Evolutionary conservation across 2,888 invertebrate species (phyloP).

Genomic region (Reticulitermes lucifugus): DNA sequence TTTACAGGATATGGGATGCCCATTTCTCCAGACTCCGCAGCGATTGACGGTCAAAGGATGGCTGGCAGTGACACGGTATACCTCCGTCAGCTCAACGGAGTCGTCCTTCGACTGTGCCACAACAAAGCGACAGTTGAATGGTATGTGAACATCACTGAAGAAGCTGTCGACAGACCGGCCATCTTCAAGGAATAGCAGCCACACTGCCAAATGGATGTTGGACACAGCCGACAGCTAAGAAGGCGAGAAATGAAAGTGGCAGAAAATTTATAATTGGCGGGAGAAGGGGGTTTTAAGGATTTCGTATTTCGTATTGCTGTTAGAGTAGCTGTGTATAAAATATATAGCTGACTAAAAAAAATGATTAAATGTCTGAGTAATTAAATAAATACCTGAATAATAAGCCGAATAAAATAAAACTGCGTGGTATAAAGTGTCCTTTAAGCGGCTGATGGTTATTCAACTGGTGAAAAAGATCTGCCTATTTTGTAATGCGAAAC

Average conservation of each 20-base stretch:
- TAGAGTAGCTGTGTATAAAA: no score
- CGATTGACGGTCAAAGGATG: neutral
- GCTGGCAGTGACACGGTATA: neutral
- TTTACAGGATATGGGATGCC: neutral
- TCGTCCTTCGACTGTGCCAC: neutral
- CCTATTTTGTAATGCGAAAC: no score
- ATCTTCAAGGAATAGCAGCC: constrained; percentile 10
- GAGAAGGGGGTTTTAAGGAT: neutral
- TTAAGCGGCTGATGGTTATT: no score
- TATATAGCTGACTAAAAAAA: no score
- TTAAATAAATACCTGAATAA: no score
- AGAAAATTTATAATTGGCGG: neutral
- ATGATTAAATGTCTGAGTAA: no score
- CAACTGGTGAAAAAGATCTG: no score
- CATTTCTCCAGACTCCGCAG: neutral
- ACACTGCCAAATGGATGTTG: neutral
- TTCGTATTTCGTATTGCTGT: no score
- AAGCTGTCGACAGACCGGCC: neutral
- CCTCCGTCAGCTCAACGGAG: neutral
- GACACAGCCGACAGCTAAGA: neutral
- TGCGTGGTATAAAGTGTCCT: no score
- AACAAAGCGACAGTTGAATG: constrained; percentile 6
- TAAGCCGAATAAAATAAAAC: no score
- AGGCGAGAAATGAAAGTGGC: neutral
- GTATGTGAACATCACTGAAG: neutral